These are phyloP conservation scores for Xenopus borealis DNA, from an alignment of 2,113 vertebrate species.

Conservation along the genomic window DNA sequence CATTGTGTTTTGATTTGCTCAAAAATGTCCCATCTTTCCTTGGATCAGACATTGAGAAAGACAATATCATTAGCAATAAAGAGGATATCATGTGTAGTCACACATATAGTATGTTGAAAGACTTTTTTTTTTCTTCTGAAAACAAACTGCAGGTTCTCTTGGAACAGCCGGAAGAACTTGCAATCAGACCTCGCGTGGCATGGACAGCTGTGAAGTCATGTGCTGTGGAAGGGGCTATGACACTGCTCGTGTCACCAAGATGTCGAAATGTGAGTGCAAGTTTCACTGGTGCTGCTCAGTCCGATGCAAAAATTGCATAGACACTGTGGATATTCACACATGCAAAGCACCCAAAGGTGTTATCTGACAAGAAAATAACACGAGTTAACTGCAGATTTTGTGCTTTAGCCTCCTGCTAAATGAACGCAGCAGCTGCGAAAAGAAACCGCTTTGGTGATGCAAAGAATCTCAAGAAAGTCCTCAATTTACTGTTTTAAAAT, in stretches of 20 bases:
- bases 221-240: slow-evolving; percentile 93
- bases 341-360: slow-evolving; percentile 81
- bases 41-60: too few species aligned
- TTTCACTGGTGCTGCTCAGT: slow-evolving; percentile 96
- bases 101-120: not conserved
- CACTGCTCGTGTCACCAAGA: slow-evolving; percentile 78
- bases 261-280: slow-evolving; percentile 90
- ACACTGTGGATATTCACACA: slow-evolving; percentile 85
- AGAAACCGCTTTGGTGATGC: too few species aligned
- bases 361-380: slow-evolving; percentile 53
- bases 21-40: too few species aligned
- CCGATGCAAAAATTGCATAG: slow-evolving; percentile 87
- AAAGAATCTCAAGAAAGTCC: too few species aligned
- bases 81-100: too few species aligned
- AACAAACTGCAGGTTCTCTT: slow-evolving; percentile 69
- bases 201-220: slow-evolving; percentile 94
- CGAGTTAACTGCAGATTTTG: too few species aligned
- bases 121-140: not conserved
- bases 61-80: too few species aligned
- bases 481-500: too few species aligned
- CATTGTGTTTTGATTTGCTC: too few species aligned
- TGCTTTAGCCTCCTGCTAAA: too few species aligned
- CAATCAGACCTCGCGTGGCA: slow-evolving; percentile 81
- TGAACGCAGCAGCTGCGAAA: too few species aligned
- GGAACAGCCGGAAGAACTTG: slow-evolving; percentile 86